Evolutionary conservation across 2,888 invertebrate genomes (phyloP).

Genomic region (Drosophila diplacantha): DNA sequence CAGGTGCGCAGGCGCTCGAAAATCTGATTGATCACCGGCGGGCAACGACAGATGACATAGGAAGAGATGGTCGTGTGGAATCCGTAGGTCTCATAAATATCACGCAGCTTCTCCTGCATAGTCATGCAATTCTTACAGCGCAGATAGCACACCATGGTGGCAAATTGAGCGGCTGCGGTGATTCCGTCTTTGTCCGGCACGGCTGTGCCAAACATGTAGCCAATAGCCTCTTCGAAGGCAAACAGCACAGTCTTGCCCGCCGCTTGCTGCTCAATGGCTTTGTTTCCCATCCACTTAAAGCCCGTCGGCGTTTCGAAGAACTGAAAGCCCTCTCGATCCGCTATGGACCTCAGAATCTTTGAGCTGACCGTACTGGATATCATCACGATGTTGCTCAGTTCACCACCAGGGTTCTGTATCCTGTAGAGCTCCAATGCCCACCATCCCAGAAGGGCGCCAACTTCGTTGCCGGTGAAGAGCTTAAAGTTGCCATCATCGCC

Average conservation of each 20-base stretch:
- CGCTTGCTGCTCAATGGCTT: conserved; percentile 84
- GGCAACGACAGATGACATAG: conserved; percentile 92
- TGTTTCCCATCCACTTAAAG: conserved; percentile 99
- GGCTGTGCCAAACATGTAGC: conserved; percentile 93
- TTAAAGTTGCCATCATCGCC: conserved; percentile 76
- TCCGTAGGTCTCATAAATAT: conserved; percentile 91
- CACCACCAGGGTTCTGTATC: conserved; percentile 73
- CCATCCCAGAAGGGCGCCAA: conserved; percentile 96
- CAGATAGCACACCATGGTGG: conserved; percentile 87
- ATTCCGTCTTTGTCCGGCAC: conserved; percentile 98
- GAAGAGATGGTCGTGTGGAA: conserved; percentile 92
- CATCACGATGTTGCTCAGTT: conserved; percentile 85
- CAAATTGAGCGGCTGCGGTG: conserved; percentile 88
- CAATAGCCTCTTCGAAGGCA: conserved; percentile 99
- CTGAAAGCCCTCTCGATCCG: conserved; percentile 86
- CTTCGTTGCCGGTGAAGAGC: conserved; percentile 93
- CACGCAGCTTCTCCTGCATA: conserved; percentile 82
- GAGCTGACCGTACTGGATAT: conserved; percentile 97
- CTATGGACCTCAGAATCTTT: conserved; percentile 92
- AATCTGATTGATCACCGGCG: conserved; percentile 83
- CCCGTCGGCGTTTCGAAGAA: conserved; percentile 95
- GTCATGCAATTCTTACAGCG: conserved; percentile 80
- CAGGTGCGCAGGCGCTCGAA: conserved; percentile 90
- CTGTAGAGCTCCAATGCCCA: conserved; percentile 87
- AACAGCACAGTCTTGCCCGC: conserved; percentile 89